Conservation (phyloP, 2,113 vertebrate species). For the Megatriorchis doriae region DNA sequence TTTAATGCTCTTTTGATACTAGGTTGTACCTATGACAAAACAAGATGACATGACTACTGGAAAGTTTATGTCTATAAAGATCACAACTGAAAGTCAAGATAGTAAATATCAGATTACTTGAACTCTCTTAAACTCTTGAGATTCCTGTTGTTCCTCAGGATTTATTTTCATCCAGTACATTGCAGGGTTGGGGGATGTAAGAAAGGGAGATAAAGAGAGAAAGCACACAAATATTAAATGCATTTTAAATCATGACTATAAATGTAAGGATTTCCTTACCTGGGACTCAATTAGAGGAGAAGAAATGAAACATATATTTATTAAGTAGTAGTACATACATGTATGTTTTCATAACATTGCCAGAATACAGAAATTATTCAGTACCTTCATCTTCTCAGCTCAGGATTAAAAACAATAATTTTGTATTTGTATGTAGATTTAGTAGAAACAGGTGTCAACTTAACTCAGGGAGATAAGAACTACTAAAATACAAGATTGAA, state of each 20-base stretch:
- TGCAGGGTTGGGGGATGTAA: rapidly evolving
- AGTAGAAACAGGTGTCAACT: not conserved
- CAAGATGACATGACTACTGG: not conserved
- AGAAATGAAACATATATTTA: not conserved
- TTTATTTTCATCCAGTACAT: not conserved
- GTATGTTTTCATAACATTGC: not conserved
- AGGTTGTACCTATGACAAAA: not conserved
- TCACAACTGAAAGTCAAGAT: not conserved
- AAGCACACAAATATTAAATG: not conserved
- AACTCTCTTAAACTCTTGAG: not conserved
- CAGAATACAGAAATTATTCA: not conserved
- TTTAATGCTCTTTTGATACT: not conserved
- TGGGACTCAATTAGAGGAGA: not conserved
- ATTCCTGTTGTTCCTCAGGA: not conserved
- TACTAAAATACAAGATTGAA: not conserved
- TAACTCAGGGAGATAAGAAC: not conserved
- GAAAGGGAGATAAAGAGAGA: not conserved
- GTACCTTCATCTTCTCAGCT: not conserved
- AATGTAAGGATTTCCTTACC: not conserved
- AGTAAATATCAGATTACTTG: not conserved
- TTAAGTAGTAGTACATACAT: not conserved
- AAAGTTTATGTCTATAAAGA: not conserved
- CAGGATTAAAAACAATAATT: not conserved
- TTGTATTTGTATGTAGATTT: not conserved
- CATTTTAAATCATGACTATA: not conserved